Conservation (phyloP, 2,888 invertebrate genomes). For the Gortyna flavago region DNA sequence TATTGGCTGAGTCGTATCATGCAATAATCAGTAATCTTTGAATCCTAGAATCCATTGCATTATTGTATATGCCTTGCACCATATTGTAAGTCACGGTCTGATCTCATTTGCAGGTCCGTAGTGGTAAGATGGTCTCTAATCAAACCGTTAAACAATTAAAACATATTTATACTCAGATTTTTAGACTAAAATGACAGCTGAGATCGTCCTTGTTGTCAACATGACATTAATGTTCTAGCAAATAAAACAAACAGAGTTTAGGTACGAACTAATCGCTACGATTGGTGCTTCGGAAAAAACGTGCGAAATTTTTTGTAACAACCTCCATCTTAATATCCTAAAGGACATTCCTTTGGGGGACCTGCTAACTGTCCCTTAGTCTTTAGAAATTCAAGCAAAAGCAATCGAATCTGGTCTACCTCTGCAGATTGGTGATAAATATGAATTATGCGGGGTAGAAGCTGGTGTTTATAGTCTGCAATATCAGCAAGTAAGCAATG, state of each 20-base stretch:
- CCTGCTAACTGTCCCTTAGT: too few relatives aligned
- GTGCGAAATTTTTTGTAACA: too few relatives aligned
- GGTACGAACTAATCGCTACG: neutral
- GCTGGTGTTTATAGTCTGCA: neutral
- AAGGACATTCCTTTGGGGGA: neutral
- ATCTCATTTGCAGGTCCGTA: neutral
- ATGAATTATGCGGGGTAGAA: neutral
- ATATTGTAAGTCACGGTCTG: neutral
- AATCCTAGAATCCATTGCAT: neutral
- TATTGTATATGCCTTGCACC: neutral
- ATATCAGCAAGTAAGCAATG: neutral
- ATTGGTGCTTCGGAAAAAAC: neutral
- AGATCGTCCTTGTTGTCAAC: neutral
- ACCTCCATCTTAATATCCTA: neutral
- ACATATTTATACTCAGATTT: neutral
- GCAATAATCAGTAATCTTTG: constrained; percentile 24
- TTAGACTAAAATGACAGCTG: neutral
- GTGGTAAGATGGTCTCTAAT: neutral
- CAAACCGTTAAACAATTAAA: neutral
- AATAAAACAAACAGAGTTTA: neutral
- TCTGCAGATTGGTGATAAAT: neutral
- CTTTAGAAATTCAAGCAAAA: neutral
- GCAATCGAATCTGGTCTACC: neutral
- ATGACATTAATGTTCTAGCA: neutral
- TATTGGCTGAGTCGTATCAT: constrained; percentile 33